These are phyloP conservation scores for Papilio protenor DNA, from an alignment of 2,888 invertebrate species.

Conservation along the genomic window DNA sequence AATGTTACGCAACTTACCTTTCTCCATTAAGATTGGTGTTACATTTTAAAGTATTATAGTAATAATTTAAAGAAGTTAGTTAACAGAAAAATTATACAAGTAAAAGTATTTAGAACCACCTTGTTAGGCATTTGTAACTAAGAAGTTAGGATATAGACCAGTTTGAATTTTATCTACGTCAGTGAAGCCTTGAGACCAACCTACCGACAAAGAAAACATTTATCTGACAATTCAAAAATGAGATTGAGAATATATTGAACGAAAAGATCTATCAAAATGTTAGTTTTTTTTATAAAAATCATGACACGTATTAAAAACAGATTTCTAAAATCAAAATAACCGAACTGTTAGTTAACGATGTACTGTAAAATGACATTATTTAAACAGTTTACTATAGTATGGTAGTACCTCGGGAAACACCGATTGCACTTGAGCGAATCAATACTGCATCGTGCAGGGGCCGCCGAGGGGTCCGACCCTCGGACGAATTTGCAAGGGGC, in stretches of 20 bases:
- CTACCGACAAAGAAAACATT: too few species aligned
- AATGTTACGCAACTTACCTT: conserved; percentile 8
- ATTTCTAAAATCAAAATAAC: background rate
- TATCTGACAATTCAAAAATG: too few species aligned
- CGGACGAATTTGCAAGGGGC: conserved; percentile 63
- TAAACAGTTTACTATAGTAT: background rate
- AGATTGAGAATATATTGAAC: too few species aligned
- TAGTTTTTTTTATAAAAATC: background rate
- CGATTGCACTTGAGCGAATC: conserved; percentile 58
- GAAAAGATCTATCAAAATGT: too few species aligned
- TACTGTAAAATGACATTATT: conserved; percentile 7
- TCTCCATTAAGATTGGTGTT: conserved; percentile 8
- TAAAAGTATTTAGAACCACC: background rate
- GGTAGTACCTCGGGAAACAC: conserved; percentile 43
- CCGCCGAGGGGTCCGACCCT: conserved; percentile 64
- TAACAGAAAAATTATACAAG: background rate
- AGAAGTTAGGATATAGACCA: background rate
- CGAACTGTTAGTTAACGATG: background rate
- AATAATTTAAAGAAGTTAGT: background rate
- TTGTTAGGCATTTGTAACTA: background rate
- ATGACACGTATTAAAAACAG: background rate
- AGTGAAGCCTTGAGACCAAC: background rate
- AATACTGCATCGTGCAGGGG: conserved; percentile 75
- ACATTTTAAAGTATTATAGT: background rate
- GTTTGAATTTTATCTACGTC: background rate